A percentile compares a stretch with the other conserved stretches of the same genome.
These are phyloP conservation scores for Cheilosia pagana DNA, from an alignment of 2,888 invertebrate genomes.

Conservation along the genomic window DNA sequence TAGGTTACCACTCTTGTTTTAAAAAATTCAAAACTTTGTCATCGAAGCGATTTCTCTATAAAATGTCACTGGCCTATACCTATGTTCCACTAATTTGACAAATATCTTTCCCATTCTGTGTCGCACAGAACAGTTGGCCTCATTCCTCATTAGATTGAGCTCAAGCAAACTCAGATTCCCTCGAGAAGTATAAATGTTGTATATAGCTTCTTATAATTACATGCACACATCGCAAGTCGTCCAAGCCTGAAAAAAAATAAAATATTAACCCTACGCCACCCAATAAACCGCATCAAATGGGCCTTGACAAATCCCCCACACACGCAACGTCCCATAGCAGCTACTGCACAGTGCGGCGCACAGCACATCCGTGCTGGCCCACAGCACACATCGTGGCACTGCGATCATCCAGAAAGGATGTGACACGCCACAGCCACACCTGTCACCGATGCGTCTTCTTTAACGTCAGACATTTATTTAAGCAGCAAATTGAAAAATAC, in stretches of 20 bases:
- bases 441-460: constrained; percentile 74
- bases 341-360: constrained; percentile 4
- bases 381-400: constrained; percentile 51
- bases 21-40: too few species aligned
- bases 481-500: constrained; percentile 73
- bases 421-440: constrained; percentile 70
- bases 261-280: constrained; percentile 49
- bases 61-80: too few species aligned
- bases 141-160: too few species aligned
- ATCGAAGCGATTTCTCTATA: too few species aligned
- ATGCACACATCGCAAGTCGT: constrained; percentile 22
- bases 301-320: constrained; percentile 65
- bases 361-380: constrained; percentile 12
- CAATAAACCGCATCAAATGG: constrained; percentile 67
- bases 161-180: neutral
- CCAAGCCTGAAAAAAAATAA: neutral
- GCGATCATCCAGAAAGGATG: constrained; percentile 73
- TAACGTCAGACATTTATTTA: constrained; percentile 70
- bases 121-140: too few species aligned
- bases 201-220: neutral
- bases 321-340: constrained; percentile 30
- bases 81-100: too few species aligned
- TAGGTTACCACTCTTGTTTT: too few species aligned
- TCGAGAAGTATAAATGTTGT: too few species aligned
- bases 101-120: too few species aligned